These are phyloP conservation scores for Perizoma flavofasciatum DNA, from an alignment of 2,888 invertebrate species.

Conservation along the genomic window DNA sequence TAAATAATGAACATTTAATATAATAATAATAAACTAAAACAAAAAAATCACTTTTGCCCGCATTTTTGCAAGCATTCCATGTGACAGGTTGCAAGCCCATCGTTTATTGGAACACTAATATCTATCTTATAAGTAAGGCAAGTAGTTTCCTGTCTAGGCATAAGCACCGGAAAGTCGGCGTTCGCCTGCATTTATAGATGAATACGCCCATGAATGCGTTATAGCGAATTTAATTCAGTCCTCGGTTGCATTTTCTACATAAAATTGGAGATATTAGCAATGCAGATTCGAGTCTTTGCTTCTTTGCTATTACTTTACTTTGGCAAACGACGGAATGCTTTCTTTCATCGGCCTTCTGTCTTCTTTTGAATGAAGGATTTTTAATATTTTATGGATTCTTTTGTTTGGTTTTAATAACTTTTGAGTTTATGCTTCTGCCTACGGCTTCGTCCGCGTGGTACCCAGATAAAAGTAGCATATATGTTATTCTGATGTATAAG, in stretches of 20 bases:
- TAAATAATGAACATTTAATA: no score
- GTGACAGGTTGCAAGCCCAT: no score
- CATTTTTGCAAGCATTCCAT: no score
- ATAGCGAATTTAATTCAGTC: slow-evolving; percentile 62
- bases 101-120: no score
- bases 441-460: no score
- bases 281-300: slow-evolving; percentile 60
- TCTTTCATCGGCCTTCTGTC: slow-evolving; percentile 53
- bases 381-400: slow-evolving; percentile 28
- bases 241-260: slow-evolving; percentile 70
- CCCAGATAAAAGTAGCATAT: no score
- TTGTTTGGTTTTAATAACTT: slow-evolving; percentile 24
- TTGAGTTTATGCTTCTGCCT: background rate
- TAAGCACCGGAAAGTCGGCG: no score
- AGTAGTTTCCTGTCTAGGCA: no score
- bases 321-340: slow-evolving; percentile 54
- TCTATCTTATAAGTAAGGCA: no score
- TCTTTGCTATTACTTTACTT: slow-evolving; percentile 62
- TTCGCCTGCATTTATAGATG: slow-evolving; percentile 1
- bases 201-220: slow-evolving; percentile 49
- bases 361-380: slow-evolving; percentile 48
- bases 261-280: slow-evolving; percentile 75
- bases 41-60: no score
- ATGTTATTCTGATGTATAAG: no score
- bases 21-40: no score